Percentiles rank a stretch among this genome's conserved stretches.
Evolutionary conservation across 2,113 vertebrate genomes (phyloP).

Genomic region (Smithornis capensis): DNA sequence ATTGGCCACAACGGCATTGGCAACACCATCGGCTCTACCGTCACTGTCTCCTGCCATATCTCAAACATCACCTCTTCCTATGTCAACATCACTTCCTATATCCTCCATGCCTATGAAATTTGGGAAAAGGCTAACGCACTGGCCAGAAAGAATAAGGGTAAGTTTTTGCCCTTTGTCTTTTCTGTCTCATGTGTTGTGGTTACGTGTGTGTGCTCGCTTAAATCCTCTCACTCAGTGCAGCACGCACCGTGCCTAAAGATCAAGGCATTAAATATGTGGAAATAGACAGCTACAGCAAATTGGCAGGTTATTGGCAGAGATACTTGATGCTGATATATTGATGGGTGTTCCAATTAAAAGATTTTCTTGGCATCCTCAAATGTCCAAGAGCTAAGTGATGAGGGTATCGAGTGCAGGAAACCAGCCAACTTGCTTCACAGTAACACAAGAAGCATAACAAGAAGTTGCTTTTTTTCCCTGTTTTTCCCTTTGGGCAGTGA

Average conservation of each 20-base stretch:
- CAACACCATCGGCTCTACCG: constrained; percentile 29
- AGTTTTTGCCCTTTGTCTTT: neutral
- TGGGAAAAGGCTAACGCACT: constrained; percentile 91
- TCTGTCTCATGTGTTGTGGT: neutral
- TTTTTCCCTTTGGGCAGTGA: neutral
- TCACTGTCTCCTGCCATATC: constrained; percentile 79
- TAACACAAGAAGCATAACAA: neutral
- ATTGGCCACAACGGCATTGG: neutral
- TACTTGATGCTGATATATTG: neutral
- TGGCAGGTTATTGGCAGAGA: neutral
- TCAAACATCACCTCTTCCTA: constrained; percentile 86
- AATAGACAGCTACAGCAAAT: neutral
- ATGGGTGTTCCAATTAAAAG: neutral
- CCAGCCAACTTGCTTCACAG: accelerated
- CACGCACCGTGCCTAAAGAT: neutral
- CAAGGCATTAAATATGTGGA: neutral
- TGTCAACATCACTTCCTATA: constrained; percentile 86
- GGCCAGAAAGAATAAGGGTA: constrained; percentile 82
- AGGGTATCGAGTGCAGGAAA: neutral
- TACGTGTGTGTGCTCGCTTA: neutral
- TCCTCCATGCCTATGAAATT: constrained; percentile 84
- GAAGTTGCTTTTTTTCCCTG: neutral
- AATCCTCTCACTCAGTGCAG: neutral
- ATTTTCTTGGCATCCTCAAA: neutral
- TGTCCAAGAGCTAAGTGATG: neutral